Conservation (phyloP, 2,888 invertebrate species). For the Amphiduros pacificus region DNA sequence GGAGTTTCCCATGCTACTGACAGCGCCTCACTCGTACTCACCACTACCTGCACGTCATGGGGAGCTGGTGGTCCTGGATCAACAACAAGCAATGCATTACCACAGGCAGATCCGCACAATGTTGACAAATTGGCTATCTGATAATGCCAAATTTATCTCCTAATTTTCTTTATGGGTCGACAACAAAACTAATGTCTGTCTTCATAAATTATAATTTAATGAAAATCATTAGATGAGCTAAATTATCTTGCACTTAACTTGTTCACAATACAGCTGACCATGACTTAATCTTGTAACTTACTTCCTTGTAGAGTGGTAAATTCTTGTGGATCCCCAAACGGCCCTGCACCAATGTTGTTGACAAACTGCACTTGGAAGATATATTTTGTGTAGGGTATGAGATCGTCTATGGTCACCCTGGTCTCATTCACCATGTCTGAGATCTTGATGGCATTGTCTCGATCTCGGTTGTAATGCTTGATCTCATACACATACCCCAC, state of each 20-base stretch:
- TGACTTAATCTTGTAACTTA: slow-evolving; percentile 62
- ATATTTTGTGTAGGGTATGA: slow-evolving; percentile 77
- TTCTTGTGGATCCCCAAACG: slow-evolving; percentile 68
- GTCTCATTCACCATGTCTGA: slow-evolving; percentile 57
- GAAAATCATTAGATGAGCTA: too few relatives aligned
- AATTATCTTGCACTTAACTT: too few relatives aligned
- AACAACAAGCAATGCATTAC: neutral
- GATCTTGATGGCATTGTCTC: neutral
- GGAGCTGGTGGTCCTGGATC: slow-evolving; percentile 44
- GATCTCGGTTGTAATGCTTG: too few relatives aligned
- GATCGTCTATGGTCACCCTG: slow-evolving; percentile 67
- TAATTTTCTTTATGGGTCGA: too few relatives aligned
- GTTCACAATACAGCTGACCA: neutral
- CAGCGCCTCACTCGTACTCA: slow-evolving; percentile 35
- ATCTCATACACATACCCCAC: slow-evolving; percentile 26
- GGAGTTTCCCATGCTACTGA: slow-evolving; percentile 48
- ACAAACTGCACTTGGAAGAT: slow-evolving; percentile 74
- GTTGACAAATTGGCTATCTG: too few relatives aligned
- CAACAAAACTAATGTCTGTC: too few relatives aligned
- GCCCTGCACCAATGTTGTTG: slow-evolving; percentile 76
- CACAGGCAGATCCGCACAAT: neutral
- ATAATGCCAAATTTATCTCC: too few relatives aligned
- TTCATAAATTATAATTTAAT: too few relatives aligned
- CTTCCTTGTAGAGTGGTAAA: slow-evolving; percentile 82
- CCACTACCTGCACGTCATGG: slow-evolving; percentile 30